phyloP scores from a whole-genome alignment of 2,113 vertebrate genomes.

The Romanogobio albipinnatus region DNA sequence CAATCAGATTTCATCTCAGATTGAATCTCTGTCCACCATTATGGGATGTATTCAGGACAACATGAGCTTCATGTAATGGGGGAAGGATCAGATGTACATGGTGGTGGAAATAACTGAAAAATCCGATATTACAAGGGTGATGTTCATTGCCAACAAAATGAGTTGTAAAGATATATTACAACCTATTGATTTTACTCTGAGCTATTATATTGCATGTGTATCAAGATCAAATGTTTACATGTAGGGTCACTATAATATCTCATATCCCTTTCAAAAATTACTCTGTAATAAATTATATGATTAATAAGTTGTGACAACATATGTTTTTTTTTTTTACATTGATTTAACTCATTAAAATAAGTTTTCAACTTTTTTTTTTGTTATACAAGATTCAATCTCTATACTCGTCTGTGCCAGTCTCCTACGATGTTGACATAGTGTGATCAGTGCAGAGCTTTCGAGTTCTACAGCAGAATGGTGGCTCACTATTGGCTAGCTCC shows the following conservation, averaged over 20 bases:
- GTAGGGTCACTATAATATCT: background rate
- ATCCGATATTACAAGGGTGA: background rate
- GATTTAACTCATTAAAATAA: too few species aligned
- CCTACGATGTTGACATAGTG: too few species aligned
- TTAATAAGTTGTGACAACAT: too few species aligned
- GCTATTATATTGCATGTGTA: constrained; percentile 1
- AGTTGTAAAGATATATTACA: background rate
- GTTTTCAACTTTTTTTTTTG: too few species aligned
- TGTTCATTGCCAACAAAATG: background rate
- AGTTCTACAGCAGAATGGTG: too few species aligned
- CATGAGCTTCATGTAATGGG: background rate
- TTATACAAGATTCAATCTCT: too few species aligned
- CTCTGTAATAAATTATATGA: too few species aligned
- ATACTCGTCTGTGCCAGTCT: too few species aligned
- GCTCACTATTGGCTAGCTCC: too few species aligned
- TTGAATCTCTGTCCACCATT: background rate
- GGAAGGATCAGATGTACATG: background rate
- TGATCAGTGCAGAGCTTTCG: too few species aligned
- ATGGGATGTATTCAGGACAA: background rate
- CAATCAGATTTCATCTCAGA: background rate
- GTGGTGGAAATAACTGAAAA: background rate
- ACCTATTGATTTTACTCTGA: constrained; percentile 8
- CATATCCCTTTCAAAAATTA: background rate
- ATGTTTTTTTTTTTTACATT: too few species aligned
- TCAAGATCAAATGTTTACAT: background rate